Conservation (phyloP, 2,888 invertebrate species). For the Oeneis ivallda region DNA sequence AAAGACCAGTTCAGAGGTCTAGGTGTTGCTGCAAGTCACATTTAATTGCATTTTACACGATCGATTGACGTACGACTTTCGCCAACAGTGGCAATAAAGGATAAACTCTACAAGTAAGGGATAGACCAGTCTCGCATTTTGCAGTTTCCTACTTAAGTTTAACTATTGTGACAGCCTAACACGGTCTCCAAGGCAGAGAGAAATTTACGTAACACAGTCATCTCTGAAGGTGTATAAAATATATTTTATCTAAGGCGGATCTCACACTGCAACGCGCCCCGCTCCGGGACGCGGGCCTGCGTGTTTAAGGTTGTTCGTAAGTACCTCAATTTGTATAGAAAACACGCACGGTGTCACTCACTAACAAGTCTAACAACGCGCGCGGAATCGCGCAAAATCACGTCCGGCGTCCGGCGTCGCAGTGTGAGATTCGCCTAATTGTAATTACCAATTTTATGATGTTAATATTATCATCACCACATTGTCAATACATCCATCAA, state of each 20-base stretch:
- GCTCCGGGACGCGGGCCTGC: no score
- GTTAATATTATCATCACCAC: neutral
- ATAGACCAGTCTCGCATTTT: neutral
- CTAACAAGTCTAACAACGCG: no score
- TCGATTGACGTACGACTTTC: slow-evolving; percentile 6
- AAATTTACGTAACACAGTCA: neutral
- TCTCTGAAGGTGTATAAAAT: neutral
- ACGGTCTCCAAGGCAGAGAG: neutral
- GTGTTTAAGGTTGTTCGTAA: no score
- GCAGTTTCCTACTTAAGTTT: neutral
- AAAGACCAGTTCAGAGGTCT: slow-evolving; percentile 7
- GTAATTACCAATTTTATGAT: neutral
- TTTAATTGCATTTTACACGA: slow-evolving; percentile 6
- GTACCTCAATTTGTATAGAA: no score
- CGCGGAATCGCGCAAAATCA: no score
- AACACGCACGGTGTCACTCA: no score
- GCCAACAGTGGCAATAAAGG: neutral
- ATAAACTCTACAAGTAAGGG: neutral
- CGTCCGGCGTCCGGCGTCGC: no score
- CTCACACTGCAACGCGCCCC: no score
- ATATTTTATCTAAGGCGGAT: no score
- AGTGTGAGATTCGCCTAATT: no score
- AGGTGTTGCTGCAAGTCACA: neutral
- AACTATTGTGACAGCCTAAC: neutral
- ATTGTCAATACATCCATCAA: neutral